Evolutionary conservation across 2,888 invertebrate genomes (phyloP), one percentile per base, ranked within the genome.

Genomic region (Pollenia griseotomentosa): DNA sequence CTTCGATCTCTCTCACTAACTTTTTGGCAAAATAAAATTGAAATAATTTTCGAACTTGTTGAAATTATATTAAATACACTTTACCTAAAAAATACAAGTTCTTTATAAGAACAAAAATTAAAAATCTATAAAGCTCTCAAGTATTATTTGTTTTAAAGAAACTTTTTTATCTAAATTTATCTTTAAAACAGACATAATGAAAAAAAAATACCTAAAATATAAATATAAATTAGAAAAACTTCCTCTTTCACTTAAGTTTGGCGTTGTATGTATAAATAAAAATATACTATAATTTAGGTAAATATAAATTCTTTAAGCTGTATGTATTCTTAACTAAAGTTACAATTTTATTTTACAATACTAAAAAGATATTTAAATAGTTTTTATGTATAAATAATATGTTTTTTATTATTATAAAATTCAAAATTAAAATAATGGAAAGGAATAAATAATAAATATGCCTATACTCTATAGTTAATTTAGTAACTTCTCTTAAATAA

Each of bases 91-190:
- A 40, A 48, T 8, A 8, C 51, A 51, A 68, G n/a, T 70, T 53
- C 33, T 53, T 16, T 33, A 40, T 46, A 33, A 8, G n/a, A 44
- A 63, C 10, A 10, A 68, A 68, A 0, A 48, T n/a, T 74, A 46
- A 2, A n/a, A 73, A 12, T 46, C 59, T 23, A 46, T 48, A 12
- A 40, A 61, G 48, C 23, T 42, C 61, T 68, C 70, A 83, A 86
- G 86, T 86, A 86, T 83, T 86, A 86, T 83, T 81, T 70, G 70
- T 83, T 83, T 86, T 83, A 75, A 86, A 77, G n/a, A 40, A 51
- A 23, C 23, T 51, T 51, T 11, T 14, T 59, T 33, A 48, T 23
- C n/a, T 23, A 77, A 46, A 77, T 16, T 33, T 61, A 14, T 48
- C 57, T 71, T 48, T 19, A 57, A 57, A 66, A 57, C 44, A 66